Conservation (phyloP, 2,797 vertebrate species). For the Mormyrops boulengeri region DNA sequence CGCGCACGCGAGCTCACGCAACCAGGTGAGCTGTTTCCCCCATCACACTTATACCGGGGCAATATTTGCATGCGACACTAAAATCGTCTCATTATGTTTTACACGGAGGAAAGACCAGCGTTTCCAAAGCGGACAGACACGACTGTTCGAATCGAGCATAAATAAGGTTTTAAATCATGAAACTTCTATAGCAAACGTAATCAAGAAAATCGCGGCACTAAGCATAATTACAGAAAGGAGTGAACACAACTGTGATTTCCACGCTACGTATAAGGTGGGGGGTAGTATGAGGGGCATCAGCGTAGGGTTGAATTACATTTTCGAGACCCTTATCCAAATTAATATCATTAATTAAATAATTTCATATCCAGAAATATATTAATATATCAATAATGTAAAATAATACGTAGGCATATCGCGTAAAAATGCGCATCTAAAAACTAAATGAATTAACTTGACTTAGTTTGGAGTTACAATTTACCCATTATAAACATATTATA, state of each 20-base stretch:
- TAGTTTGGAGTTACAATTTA: background rate
- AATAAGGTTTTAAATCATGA: background rate
- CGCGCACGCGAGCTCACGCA: background rate
- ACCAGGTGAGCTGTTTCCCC: background rate
- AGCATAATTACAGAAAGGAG: slow-evolving; percentile 24
- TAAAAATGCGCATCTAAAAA: background rate
- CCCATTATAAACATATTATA: background rate
- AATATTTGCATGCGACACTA: background rate
- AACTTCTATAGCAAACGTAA: slow-evolving; percentile 27
- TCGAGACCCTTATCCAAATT: background rate
- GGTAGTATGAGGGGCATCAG: background rate
- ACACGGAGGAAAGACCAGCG: background rate
- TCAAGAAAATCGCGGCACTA: slow-evolving; percentile 24
- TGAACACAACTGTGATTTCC: slow-evolving; percentile 15
- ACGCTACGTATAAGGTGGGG: background rate
- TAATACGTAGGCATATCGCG: background rate
- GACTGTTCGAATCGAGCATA: background rate
- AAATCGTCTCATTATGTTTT: background rate
- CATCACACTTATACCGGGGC: background rate
- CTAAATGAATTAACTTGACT: background rate
- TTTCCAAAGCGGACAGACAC: background rate
- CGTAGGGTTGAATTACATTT: background rate
- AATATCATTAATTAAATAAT: background rate
- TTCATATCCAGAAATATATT: background rate
- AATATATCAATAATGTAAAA: background rate